A percentile compares a stretch with the other conserved stretches of the same genome.
Conservation (phyloP, 92 coral and sea anemone genomes). For the Bergia sp. region DNA sequence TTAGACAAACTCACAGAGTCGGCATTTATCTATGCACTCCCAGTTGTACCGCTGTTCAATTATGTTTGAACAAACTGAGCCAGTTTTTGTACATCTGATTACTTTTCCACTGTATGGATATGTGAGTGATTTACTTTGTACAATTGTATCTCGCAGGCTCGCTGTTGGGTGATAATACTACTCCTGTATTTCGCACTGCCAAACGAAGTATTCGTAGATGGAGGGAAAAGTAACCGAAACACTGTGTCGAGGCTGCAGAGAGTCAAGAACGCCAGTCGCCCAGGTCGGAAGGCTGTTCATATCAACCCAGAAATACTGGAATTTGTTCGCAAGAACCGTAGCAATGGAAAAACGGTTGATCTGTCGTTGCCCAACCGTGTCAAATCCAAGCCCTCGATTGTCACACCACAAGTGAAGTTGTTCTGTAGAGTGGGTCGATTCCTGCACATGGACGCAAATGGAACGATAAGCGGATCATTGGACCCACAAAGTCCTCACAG, state of each 20-base stretch:
- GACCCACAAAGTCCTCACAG: slow-evolving; percentile 65
- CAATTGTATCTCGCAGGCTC: slow-evolving; percentile 22
- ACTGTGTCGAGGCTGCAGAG: not conserved
- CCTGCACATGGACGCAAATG: slow-evolving; percentile 73
- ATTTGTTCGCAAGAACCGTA: slow-evolving; percentile 39
- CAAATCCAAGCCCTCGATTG: slow-evolving; percentile 6
- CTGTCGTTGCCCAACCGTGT: slow-evolving; percentile 1
- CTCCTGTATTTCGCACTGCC: slow-evolving; percentile 31
- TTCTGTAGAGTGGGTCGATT: slow-evolving; percentile 84
- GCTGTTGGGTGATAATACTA: slow-evolving; percentile 31
- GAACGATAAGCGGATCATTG: slow-evolving; percentile 77
- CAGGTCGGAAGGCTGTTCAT: slow-evolving; percentile 5
- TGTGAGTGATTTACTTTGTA: not conserved
- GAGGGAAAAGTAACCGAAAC: not conserved
- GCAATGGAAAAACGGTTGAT: slow-evolving; percentile 19
- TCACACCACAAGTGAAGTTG: slow-evolving; percentile 48
- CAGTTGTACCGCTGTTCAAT: not conserved
- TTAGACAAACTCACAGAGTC: not conserved
- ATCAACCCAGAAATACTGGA: slow-evolving; percentile 29
- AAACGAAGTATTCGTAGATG: slow-evolving; percentile 30
- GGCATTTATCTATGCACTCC: not conserved
- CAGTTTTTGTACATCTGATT: not conserved
- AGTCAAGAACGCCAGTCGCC: slow-evolving; percentile 25
- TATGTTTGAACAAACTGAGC: not conserved
- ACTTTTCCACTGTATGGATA: not conserved